Base-by-base conservation (phyloP, 37 sponge, comb jelly and placozoan species). In the Aplysina aerophoba region DNA sequence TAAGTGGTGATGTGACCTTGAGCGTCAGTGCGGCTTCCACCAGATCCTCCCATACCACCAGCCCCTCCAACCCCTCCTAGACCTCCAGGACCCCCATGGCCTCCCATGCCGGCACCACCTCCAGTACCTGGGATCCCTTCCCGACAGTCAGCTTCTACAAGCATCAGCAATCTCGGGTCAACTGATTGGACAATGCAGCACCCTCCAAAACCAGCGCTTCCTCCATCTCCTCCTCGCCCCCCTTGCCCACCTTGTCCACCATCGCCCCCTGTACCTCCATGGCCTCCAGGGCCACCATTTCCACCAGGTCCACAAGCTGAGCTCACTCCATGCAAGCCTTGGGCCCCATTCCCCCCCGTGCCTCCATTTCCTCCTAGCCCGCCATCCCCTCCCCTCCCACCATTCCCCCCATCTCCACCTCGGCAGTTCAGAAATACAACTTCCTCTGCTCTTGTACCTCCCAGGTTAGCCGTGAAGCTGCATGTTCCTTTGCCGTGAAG, bases 331-430 rank as follows among this genome's bases (percentile, higher is more conserved):
- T 57, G 61, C 30, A 67, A 30, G 24, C 90, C 90, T 21, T 21
- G 73, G 21, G 85, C 88, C 3, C 95, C 95, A 81, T 19, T 24
- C 28, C 92, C 92, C 6, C 94, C 91, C 36, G 28, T 59, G 64
- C 89, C 89, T 17, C 92, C 94, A 25, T 85, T 65, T 63, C 92
- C 94, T 41, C 94, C 94, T 19, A 40, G 40, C 40, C 94, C 92
- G 13, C 94, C 94, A 82, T 84, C 80, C 16, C 94, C 92, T 55
- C 95, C 95, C 19, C 88, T 30, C 40, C 92, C 95, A 34, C 92
- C 92, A 87, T 87, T 31, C 28, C 92, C 95, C 30, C 95, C 95
- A 77, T 90, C 59, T 16, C 95, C 95, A 40, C 95, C 95, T 27
- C 84, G 63, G 64, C 89, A 90, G 34, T 81, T 90, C 31, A 93